A percentile compares a stretch with the other conserved stretches of the same genome.
Conservation (phyloP, 2,113 vertebrate species). For the Lamprologus sp. region DNA sequence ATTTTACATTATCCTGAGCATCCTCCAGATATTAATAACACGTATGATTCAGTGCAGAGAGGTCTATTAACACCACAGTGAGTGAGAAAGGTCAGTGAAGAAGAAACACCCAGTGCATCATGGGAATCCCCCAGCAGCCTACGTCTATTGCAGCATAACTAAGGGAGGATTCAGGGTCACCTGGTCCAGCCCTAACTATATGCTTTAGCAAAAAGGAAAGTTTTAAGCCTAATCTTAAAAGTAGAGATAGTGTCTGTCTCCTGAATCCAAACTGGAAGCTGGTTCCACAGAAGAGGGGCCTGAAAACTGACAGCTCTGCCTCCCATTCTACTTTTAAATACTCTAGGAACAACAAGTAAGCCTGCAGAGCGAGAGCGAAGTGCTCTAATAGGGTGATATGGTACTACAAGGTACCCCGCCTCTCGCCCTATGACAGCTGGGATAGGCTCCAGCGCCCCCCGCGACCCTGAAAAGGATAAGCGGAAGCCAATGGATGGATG, state of each 20-base stretch:
- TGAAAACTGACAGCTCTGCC: neutral
- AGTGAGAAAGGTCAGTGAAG: neutral
- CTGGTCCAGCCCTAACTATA: neutral
- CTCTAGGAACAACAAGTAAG: neutral
- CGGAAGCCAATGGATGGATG: no score
- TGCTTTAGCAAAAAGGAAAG: neutral
- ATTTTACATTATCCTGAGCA: neutral
- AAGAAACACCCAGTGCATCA: neutral
- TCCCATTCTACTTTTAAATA: neutral
- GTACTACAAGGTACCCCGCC: neutral
- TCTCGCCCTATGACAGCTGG: no score
- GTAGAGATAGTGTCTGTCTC: neutral
- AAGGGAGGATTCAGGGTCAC: neutral
- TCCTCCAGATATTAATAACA: neutral
- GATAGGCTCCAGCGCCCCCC: no score
- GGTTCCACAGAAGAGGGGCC: neutral
- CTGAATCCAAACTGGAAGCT: neutral
- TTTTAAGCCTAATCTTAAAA: neutral
- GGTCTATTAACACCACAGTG: neutral
- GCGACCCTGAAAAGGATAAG: no score
- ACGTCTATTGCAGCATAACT: neutral
- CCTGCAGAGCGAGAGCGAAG: accelerated
- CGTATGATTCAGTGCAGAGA: neutral
- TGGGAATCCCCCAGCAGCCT: neutral
- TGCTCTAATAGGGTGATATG: neutral